A percentile compares a stretch with the other conserved stretches of the same genome.
phyloP scores from a whole-genome alignment of 1,140 invertebrate species.

The Lutraria rhynchaena region DNA sequence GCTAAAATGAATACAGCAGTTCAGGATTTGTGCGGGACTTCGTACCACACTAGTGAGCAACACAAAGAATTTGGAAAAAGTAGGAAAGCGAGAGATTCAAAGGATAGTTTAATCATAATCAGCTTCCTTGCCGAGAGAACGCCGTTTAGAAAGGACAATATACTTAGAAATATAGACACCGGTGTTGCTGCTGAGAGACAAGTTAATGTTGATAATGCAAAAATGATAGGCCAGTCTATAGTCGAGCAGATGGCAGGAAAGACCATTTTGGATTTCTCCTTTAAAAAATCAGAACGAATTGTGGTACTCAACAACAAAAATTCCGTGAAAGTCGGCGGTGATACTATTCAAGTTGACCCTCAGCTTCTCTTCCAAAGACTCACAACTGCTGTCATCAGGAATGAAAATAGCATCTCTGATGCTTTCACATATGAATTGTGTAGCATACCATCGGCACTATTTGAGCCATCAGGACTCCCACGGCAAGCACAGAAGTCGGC shows the following conservation, averaged over 20 bases:
- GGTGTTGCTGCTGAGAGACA: conserved; percentile 48
- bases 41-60: conserved; percentile 59
- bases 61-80: conserved; percentile 47
- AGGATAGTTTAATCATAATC: conserved; percentile 47
- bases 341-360: conserved; percentile 54
- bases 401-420: too few relatives aligned
- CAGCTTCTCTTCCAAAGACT: conserved; percentile 63
- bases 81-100: conserved; percentile 24
- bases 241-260: conserved; percentile 37
- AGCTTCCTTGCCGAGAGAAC: conserved; percentile 26
- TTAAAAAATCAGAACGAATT: conserved; percentile 53
- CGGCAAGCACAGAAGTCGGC: conserved; percentile 50
- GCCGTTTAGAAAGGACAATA: conserved; percentile 45
- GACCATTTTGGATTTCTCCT: conserved; percentile 26
- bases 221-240: neutral
- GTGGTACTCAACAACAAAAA: conserved; percentile 40
- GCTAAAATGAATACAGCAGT: conserved; percentile 43
- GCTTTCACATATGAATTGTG: conserved; percentile 61
- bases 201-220: conserved; percentile 60
- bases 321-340: conserved; percentile 23
- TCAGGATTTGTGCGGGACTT: conserved; percentile 37
- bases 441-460: conserved; percentile 41
- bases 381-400: neutral
- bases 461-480: conserved; percentile 47
- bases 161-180: conserved; percentile 56